Base-by-base conservation (phyloP, 1,140 invertebrate species). In the Sesamia nonagrioides region DNA sequence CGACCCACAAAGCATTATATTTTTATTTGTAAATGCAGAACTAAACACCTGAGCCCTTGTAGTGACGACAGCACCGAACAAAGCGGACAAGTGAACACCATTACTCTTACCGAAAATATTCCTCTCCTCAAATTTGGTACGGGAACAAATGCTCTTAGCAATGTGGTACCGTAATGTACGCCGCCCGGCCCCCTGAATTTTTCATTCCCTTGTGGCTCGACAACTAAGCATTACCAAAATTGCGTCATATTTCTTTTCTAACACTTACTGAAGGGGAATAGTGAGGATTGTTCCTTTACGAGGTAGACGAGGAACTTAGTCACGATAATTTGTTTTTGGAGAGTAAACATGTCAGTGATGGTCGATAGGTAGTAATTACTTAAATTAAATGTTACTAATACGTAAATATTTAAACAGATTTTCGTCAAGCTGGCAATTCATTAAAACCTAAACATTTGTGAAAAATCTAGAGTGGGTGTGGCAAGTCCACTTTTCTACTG, bases 161-260 rank as follows among this genome's bases (percentile, higher is more conserved):
- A 93, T 90, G 90, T 89, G 88, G 82, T 88, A 87, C 87, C 81
- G 91, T 91, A 92, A 93, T 93, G 91, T 91, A 85, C 88, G 90
- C 82, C 88, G 83, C 89, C 91, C 89, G 83, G 90, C 91, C 89
- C 89, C 92, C 89, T 94, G 91, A 94, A 94, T 94, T 94, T 94
- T 94, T 94, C 92, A 94, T 94, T 94, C 92, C 92, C 92, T 90
- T 88, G 92, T 91, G 92, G 89, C 91, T 89, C 88, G 91, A 92
- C 91, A 94, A 93, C 91, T 93, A 89, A 92, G 89, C 93, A 94
- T 94, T 94, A 94, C 91, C 89, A 87, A 93, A 94, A 94, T 94
- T 94, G 92, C 93, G 89, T 94, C 92, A 94, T 94, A 94, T 94
- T 94, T 94, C 91, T 94, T 92, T 90, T 90, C 89, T 82, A 89